Conservation (phyloP, 1,140 invertebrate genomes). For the Bombus picipes region DNA sequence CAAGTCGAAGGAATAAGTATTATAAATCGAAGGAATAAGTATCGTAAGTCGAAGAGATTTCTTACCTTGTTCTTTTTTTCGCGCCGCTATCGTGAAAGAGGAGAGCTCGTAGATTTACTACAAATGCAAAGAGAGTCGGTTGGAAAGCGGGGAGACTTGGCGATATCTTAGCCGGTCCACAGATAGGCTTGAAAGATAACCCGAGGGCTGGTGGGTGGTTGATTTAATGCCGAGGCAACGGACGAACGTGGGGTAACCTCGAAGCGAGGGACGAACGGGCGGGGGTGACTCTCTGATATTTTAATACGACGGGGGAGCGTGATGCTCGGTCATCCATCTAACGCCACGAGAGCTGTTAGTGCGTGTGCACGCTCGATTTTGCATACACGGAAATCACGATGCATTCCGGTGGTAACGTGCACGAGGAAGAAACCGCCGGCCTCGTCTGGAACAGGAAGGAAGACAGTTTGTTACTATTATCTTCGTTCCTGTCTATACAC, state of each 20-base stretch:
- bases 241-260: constrained; percentile 30
- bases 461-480: constrained; percentile 79
- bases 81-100: neutral
- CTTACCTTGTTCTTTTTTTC: neutral
- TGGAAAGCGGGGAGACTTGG: constrained; percentile 44
- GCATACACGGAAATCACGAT: constrained; percentile 77
- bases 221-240: constrained; percentile 72
- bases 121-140: constrained; percentile 57
- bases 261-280: constrained; percentile 11
- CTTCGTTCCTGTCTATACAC: constrained; percentile 59
- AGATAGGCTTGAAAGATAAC: constrained; percentile 77
- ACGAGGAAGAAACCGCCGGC: constrained; percentile 6
- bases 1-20: too few species aligned
- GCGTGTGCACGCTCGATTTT: constrained; percentile 75
- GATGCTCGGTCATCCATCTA: constrained; percentile 77
- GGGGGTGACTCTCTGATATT: constrained; percentile 71
- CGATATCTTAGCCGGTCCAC: constrained; percentile 70
- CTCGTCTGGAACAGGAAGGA: constrained; percentile 76
- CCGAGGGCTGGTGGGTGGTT: constrained; percentile 75
- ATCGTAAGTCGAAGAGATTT: neutral
- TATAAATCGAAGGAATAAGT: neutral
- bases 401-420: constrained; percentile 50
- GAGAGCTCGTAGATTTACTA: constrained; percentile 51
- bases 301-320: constrained; percentile 75
- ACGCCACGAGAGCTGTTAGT: constrained; percentile 52